Evolutionary conservation across 2,888 invertebrate genomes (phyloP).

Genomic region (Hipparchia sbordonii): DNA sequence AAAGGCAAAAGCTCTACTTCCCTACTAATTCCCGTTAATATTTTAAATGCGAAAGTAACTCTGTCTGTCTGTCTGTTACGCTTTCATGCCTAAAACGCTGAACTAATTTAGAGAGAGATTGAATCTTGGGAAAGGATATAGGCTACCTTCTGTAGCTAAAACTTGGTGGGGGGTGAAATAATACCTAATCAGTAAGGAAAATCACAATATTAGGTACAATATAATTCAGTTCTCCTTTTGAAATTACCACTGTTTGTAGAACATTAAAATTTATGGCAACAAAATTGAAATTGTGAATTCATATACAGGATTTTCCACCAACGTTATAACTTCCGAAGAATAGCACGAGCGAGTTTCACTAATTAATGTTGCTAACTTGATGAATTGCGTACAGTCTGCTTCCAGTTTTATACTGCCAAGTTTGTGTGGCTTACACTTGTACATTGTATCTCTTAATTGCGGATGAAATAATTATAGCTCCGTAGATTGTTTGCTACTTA

Average conservation of each 20-base stretch:
- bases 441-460: neutral
- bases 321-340: constrained; percentile 16
- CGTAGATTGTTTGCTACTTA: neutral
- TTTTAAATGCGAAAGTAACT: no score
- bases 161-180: no score
- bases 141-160: no score
- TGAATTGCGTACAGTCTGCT: constrained; percentile 22
- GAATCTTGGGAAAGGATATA: no score
- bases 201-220: neutral
- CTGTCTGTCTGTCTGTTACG: no score
- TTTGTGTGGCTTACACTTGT: constrained; percentile 1
- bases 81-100: no score
- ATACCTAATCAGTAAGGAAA: no score
- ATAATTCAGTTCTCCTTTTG: neutral
- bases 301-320: constrained; percentile 14
- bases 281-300: constrained; percentile 10
- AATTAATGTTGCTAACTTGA: constrained; percentile 24
- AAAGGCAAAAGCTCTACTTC: no score
- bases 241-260: constrained; percentile 4
- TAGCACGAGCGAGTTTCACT: constrained; percentile 17
- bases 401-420: constrained; percentile 3
- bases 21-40: no score
- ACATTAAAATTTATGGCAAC: constrained; percentile 12
- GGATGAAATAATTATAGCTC: neutral
- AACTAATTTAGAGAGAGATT: no score